These are phyloP conservation scores for Microctenopoma stevenorrisi DNA, from an alignment of 2,797 vertebrate genomes.

Conservation along the genomic window DNA sequence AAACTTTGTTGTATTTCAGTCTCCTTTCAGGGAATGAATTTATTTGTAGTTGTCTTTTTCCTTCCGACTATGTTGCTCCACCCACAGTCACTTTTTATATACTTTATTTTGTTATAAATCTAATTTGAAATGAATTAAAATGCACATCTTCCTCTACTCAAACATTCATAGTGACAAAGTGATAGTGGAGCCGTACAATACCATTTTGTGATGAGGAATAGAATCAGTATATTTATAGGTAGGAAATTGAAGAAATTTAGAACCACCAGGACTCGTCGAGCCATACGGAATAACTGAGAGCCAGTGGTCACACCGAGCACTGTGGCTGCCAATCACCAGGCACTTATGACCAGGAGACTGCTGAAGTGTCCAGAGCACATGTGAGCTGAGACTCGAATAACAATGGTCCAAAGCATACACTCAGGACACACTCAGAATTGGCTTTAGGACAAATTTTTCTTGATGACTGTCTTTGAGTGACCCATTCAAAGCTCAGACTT, in stretches of 20 bases:
- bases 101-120: not conserved
- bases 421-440: not conserved
- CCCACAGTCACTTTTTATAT: not conserved
- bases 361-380: not conserved
- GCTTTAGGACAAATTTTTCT: not conserved
- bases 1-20: constrained; percentile 29
- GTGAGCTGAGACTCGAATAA: not conserved
- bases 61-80: constrained; percentile 14
- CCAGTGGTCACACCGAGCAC: no score
- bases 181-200: not conserved
- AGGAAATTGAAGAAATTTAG: no score
- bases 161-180: not conserved
- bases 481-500: not conserved
- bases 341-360: no score
- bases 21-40: constrained; percentile 37
- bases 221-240: no score
- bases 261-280: no score
- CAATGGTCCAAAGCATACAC: not conserved
- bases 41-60: constrained; percentile 19
- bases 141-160: not conserved
- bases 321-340: no score
- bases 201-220: not conserved
- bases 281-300: no score
- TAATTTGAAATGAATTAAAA: not conserved
- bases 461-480: not conserved